Percentiles rank a stretch among this genome's conserved stretches.
phyloP scores from a whole-genome alignment of 2,797 vertebrate species.

The Miichthys miiuy region DNA sequence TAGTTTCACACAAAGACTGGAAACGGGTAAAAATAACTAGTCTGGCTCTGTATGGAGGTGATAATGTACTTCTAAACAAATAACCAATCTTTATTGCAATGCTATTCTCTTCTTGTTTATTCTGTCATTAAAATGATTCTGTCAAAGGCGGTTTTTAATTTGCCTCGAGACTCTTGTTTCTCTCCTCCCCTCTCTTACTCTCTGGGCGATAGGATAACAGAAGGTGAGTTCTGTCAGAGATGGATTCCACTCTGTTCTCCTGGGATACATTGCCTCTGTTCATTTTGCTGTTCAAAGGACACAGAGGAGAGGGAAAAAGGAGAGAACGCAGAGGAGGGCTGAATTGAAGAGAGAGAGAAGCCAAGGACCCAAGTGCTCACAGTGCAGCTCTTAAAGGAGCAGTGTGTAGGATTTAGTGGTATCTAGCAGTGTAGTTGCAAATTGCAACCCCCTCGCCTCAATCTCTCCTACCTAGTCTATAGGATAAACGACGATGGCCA shows the following conservation, averaged over 20 bases:
- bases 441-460: too few relatives aligned
- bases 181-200: background rate
- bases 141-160: slow-evolving; percentile 4
- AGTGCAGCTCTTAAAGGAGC: slow-evolving; percentile 19
- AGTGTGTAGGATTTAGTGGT: too few relatives aligned
- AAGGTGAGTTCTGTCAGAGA: slow-evolving; percentile 71
- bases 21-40: background rate
- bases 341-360: background rate
- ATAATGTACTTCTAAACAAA: background rate
- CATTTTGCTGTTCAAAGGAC: slow-evolving; percentile 63
- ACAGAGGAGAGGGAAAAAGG: slow-evolving; percentile 17
- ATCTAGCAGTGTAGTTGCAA: too few relatives aligned
- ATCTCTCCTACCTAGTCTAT: too few relatives aligned
- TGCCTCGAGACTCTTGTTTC: background rate
- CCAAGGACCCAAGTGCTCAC: slow-evolving; percentile 18
- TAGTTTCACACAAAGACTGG: background rate
- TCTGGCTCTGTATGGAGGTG: too few relatives aligned
- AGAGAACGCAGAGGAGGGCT: slow-evolving; percentile 8
- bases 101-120: too few relatives aligned
- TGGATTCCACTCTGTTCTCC: slow-evolving; percentile 57
- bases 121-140: slow-evolving; percentile 1
- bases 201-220: slow-evolving; percentile 57
- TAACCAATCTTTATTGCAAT: background rate
- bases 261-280: slow-evolving; percentile 55
- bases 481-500: too few relatives aligned